phyloP scores from a whole-genome alignment of 2,888 invertebrate species.

The Chaetogeoica ovagalla region DNA sequence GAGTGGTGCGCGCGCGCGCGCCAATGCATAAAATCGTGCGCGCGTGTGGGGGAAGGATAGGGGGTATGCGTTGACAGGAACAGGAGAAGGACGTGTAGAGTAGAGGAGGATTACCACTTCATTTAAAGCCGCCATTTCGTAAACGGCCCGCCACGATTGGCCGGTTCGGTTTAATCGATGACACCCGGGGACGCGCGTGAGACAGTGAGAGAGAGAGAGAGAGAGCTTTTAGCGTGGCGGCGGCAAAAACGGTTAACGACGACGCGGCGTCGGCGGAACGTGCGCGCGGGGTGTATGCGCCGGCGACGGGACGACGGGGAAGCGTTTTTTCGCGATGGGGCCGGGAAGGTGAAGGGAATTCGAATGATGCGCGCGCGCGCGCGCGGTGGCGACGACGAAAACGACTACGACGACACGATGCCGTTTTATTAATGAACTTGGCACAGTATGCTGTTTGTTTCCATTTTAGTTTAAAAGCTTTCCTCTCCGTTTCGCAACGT shows the following conservation, averaged over 20 bases:
- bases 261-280: slow-evolving; percentile 4
- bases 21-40: too few relatives aligned
- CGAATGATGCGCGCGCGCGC: not conserved
- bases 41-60: not conserved
- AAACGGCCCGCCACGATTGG: slow-evolving; percentile 54
- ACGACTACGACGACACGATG: slow-evolving; percentile 10
- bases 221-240: slow-evolving; percentile 51
- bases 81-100: not conserved
- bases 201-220: too few relatives aligned
- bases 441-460: slow-evolving; percentile 55
- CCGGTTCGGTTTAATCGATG: slow-evolving; percentile 54
- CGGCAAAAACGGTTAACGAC: slow-evolving; percentile 36
- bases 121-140: slow-evolving; percentile 54
- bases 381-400: not conserved
- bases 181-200: slow-evolving; percentile 54
- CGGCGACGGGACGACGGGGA: not conserved
- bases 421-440: slow-evolving; percentile 54
- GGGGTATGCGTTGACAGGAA: not conserved
- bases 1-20: too few relatives aligned
- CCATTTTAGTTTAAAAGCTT: slow-evolving; percentile 53
- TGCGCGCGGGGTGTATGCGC: not conserved
- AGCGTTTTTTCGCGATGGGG: too few relatives aligned
- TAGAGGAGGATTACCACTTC: slow-evolving; percentile 52
- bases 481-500: slow-evolving; percentile 16
- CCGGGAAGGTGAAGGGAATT: too few relatives aligned